Base-by-base conservation (phyloP, 1,140 invertebrate species). In the Drosophila lacteicornis region DNA sequence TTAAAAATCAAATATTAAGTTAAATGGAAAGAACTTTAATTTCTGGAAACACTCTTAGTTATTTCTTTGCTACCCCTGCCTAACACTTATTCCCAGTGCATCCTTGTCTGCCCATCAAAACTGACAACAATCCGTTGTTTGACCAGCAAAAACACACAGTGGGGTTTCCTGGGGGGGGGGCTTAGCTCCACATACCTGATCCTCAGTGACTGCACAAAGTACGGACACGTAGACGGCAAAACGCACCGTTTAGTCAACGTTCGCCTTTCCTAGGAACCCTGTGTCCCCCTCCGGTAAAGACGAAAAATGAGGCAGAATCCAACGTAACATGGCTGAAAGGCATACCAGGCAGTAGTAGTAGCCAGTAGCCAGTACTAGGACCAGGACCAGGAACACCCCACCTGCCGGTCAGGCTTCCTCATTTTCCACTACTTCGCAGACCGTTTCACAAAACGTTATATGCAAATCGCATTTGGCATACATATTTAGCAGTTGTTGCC, bases 381-480 rank as follows among this genome's bases (percentile, higher is more conserved):
- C 17, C 13, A 15, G 17, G 33, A 55, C 9, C 33, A 36, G 9
- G 33, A 4, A 9, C 33, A 38, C 36, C 40, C 25, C 9, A 15
- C 40, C 12, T n/a, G 49, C 42, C 49, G 22, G 40, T 30, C 57
- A 36, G 19, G 40, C 22, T 38, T 36, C 15, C 50, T 55, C 51
- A 45, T 61, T 58, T 45, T 46, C 43, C 45, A 51, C 46, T 60
- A 73, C 70, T 73, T 74, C 70, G 68, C 70, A 60, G 49, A 47
- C 58, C 60, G 70, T 79, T 71, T 71, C 76, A 73, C 63, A 79
- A 61, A 78, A 75, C 80, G 85, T 90, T 88, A 84, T 88, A 88
- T 88, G 84, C 79, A 88, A 88, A 90, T 90, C 85, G 75, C 85
- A 88, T 88, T 84, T 88, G 85, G 78, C 81, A 90, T 90, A 88